Conservation (phyloP, 2,888 invertebrate genomes). For the Nudaria mundana region DNA sequence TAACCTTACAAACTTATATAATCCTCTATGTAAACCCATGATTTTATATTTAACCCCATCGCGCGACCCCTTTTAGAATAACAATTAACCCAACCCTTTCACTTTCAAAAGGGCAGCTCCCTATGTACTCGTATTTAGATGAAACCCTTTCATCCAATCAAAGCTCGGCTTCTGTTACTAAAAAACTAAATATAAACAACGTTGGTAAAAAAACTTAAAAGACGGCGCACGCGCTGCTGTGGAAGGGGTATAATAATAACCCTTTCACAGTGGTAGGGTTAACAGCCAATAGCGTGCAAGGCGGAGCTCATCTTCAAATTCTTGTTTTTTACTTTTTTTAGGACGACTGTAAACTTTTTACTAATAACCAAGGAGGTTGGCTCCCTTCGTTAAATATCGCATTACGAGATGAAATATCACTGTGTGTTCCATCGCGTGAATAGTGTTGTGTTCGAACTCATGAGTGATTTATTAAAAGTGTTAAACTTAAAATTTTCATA, state of each 20-base stretch:
- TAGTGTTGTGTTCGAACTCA: too few species aligned
- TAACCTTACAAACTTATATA: too few species aligned
- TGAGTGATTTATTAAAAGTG: too few species aligned
- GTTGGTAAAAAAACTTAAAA: slow-evolving; percentile 70
- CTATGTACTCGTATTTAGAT: slow-evolving; percentile 44
- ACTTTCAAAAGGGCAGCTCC: slow-evolving; percentile 49
- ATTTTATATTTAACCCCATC: slow-evolving; percentile 50
- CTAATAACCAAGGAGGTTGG: neutral
- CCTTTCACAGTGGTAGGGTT: slow-evolving; percentile 71
- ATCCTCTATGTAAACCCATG: slow-evolving; percentile 12
- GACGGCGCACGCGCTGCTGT: slow-evolving; percentile 61
- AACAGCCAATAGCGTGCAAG: slow-evolving; percentile 66
- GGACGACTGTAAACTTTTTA: slow-evolving; percentile 8
- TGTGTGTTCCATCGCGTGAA: too few species aligned
- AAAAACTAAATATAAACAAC: slow-evolving; percentile 57
- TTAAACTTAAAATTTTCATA: too few species aligned
- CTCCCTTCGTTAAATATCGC: neutral
- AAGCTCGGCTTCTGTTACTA: slow-evolving; percentile 45
- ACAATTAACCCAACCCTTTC: slow-evolving; percentile 65
- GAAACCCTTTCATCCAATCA: slow-evolving; percentile 70
- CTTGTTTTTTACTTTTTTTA: slow-evolving; percentile 28
- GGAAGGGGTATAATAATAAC: slow-evolving; percentile 71
- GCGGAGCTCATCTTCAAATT: slow-evolving; percentile 53
- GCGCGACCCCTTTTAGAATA: slow-evolving; percentile 44
- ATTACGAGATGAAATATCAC: neutral